Evolutionary conservation across 2,797 vertebrate species (phyloP).

Genomic region (Anas capensis): DNA sequence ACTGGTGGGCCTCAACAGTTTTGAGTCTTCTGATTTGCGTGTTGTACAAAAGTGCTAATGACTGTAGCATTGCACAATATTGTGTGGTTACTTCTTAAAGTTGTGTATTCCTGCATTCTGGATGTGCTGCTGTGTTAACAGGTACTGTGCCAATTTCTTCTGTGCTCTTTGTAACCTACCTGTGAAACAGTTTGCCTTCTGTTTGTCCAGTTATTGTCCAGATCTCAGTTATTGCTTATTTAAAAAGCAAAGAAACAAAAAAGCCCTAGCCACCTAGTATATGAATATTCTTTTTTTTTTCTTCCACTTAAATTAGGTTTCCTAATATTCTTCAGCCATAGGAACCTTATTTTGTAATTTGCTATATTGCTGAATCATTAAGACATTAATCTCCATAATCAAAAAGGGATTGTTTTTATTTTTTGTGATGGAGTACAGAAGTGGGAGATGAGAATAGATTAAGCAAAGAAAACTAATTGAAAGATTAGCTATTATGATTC

Average conservation of each 20-base stretch:
- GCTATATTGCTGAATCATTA: background rate
- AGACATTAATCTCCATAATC: background rate
- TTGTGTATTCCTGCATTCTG: background rate
- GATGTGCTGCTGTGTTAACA: background rate
- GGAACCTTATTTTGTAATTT: background rate
- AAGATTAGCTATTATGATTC: background rate
- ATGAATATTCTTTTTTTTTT: background rate
- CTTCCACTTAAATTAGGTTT: background rate
- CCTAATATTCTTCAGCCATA: background rate
- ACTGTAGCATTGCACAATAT: background rate
- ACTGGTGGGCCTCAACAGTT: background rate
- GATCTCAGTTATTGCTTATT: background rate
- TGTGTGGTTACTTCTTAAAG: background rate
- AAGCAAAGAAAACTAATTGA: background rate
- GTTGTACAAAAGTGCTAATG: background rate
- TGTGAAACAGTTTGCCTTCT: background rate
- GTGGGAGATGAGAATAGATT: background rate
- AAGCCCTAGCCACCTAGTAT: background rate
- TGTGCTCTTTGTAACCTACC: background rate
- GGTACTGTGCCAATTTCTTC: background rate
- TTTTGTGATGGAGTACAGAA: background rate
- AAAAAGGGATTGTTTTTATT: background rate
- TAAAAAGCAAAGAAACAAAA: background rate
- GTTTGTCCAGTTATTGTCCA: background rate
- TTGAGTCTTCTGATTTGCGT: background rate